These are phyloP conservation scores for Lydus trimaculatus DNA, from an alignment of 2,888 invertebrate genomes.

Conservation along the genomic window DNA sequence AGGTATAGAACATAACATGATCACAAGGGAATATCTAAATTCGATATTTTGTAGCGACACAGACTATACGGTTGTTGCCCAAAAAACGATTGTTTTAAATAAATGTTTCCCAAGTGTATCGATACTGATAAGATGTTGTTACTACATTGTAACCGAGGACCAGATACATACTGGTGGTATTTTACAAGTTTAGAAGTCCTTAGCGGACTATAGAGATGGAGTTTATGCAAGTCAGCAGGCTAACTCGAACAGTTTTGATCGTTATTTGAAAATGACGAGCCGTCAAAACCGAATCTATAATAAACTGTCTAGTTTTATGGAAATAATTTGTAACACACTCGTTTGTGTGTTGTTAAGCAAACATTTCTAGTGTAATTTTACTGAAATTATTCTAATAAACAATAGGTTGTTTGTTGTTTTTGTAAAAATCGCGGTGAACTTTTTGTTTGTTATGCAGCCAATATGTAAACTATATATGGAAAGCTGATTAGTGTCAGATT, in stretches of 20 bases:
- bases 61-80: too few species aligned
- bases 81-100: background rate
- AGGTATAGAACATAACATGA: background rate
- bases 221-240: background rate
- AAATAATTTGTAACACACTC: too few species aligned
- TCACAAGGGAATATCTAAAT: background rate
- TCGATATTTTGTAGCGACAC: too few species aligned
- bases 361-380: too few species aligned
- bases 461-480: background rate
- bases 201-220: background rate
- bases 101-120: background rate
- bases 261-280: background rate
- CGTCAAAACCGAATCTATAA: background rate
- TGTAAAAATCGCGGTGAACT: background rate
- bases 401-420: background rate
- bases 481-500: constrained; percentile 19
- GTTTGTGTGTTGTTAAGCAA: too few species aligned
- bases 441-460: background rate
- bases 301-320: background rate
- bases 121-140: background rate
- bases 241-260: background rate
- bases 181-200: background rate
- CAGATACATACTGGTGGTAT: background rate
- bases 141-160: background rate
- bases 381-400: background rate